A percentile compares a stretch with the other conserved stretches of the same genome.
Evolutionary conservation across 2,797 vertebrate genomes (phyloP).

Genomic region (Adrianichthys oophorus): DNA sequence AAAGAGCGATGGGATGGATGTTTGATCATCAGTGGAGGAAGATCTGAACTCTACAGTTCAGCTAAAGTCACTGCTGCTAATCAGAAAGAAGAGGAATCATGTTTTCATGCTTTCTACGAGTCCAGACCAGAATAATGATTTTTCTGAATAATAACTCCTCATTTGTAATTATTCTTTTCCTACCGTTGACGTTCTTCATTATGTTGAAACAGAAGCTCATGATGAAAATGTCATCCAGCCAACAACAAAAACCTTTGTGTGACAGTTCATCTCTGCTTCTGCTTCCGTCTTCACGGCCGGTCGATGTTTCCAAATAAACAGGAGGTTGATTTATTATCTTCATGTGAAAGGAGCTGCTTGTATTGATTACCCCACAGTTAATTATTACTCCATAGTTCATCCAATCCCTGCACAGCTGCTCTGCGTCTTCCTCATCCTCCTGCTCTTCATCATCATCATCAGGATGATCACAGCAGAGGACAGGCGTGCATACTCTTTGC

Average conservation of each 20-base stretch:
- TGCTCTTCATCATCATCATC: too few species aligned
- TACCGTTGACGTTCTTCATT: not conserved
- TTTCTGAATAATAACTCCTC: not conserved
- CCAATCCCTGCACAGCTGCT: not conserved
- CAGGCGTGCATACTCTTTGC: too few species aligned
- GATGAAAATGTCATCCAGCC: conserved; percentile 2
- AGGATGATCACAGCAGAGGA: not conserved
- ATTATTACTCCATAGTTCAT: not conserved
- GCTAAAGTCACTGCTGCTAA: too few species aligned
- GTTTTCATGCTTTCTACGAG: too few species aligned
- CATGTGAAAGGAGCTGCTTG: conserved; percentile 1
- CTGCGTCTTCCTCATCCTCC: too few species aligned
- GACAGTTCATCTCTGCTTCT: not conserved
- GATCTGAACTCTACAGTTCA: too few species aligned
- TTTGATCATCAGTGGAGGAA: too few species aligned
- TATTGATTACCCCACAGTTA: conserved; percentile 6
- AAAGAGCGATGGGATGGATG: too few species aligned
- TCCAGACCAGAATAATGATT: too few species aligned
- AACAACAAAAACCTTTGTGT: not conserved
- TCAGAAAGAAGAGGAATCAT: too few species aligned
- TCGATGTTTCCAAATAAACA: conserved; percentile 14
- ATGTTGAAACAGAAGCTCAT: not conserved
- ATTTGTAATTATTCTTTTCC: not conserved
- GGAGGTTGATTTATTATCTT: conserved; percentile 4
- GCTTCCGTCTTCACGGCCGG: conserved; percentile 1